These are phyloP conservation scores for Psammodynastes pulverulentus DNA, from an alignment of 2,113 vertebrate species.

Conservation along the genomic window DNA sequence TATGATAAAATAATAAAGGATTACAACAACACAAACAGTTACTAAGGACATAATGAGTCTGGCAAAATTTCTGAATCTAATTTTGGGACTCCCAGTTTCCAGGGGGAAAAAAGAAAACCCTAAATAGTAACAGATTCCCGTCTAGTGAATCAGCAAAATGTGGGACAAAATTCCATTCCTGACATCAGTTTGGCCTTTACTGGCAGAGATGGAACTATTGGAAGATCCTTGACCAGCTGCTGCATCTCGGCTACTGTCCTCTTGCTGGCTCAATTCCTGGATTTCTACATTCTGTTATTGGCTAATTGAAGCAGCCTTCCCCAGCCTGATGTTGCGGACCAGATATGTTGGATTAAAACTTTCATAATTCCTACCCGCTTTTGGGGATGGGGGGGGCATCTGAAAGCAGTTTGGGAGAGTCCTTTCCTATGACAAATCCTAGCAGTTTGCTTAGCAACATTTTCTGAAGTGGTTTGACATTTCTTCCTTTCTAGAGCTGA, in stretches of 20 bases:
- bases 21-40: not conserved
- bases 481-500: too few species aligned
- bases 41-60: not conserved
- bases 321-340: not conserved
- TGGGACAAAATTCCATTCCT: not conserved
- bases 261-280: not conserved
- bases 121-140: not conserved
- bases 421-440: too few species aligned
- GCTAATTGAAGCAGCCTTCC: not conserved
- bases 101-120: fast-evolving
- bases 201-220: not conserved
- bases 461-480: too few species aligned
- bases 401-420: not conserved
- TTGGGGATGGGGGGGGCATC: not conserved
- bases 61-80: not conserved
- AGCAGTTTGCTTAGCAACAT: too few species aligned
- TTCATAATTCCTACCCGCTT: not conserved
- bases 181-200: not conserved
- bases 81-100: not conserved
- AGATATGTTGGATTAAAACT: not conserved
- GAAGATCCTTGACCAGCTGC: not conserved
- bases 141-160: not conserved
- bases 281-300: not conserved
- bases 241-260: not conserved
- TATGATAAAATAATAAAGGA: not conserved